Base-by-base conservation (phyloP, 2,888 invertebrate genomes). In the Glaucopsyche alexis region DNA sequence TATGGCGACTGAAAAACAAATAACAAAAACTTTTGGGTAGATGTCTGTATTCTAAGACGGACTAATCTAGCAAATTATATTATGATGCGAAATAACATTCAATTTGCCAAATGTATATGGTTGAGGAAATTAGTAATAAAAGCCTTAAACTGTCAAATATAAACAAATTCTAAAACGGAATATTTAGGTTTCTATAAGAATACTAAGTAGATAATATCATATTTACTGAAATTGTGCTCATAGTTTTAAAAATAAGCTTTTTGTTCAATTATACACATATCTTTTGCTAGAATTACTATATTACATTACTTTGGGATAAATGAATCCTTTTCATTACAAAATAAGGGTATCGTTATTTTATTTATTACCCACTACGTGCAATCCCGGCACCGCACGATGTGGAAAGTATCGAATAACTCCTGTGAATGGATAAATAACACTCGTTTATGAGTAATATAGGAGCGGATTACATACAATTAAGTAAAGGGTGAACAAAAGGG, bases 1-100 rank as follows among this genome's bases (percentile, higher is more conserved):
- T 86, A 86, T 87, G 84, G 84, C 81, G 78, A 80, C 79, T 79
- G 80, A 81, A 82, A 82, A 81, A 81, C 82, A 85, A 84, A 85
- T 81, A 81, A 83, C 81, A 78, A 79, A 80, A 77, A 76, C 74
- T 78, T 76, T 75, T 70, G 77, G 66, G 74, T 73, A 45, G 16
- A 16, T 19, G 67, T 45, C 60, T 38, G 55, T 1, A 13, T 60
- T 38, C 60, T 60, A 38, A 38, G 60, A 19, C 11, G 19, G 55
- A 38, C 60, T 60, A 60, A 60, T 38, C 60, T 60, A 13, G 60
- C 5, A 60, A 60, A 60, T 60, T 60, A 38, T 60, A 7, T 60
- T 13, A 60, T 7, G 60, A 60, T 0, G 29, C 29, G 13, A 60
- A 60, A 60, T 13, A 60, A 60, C 60, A 60, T 38, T 60, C 13